Evolutionary conservation across 2,113 vertebrate genomes (phyloP).

Genomic region (Ceyx margarethae): DNA sequence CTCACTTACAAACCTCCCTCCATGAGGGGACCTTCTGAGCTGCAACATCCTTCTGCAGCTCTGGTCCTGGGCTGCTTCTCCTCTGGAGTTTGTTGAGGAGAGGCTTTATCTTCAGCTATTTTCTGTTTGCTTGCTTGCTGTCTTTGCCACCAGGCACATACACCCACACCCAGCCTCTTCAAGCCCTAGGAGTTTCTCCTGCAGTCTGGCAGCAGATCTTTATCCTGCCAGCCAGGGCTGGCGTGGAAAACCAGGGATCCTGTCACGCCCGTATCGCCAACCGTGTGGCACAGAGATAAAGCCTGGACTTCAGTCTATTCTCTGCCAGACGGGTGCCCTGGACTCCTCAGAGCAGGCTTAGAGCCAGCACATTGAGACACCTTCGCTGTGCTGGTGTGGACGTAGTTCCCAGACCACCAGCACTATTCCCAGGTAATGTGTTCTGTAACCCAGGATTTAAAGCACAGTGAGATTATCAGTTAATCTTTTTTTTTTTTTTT

Average conservation of each 20-base stretch:
- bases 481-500: too few relatives aligned
- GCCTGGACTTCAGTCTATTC: neutral
- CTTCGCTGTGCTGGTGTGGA: rapidly evolving
- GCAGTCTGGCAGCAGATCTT: neutral
- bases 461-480: neutral
- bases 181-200: neutral
- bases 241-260: neutral
- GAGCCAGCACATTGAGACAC: rapidly evolving
- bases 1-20: neutral
- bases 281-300: rapidly evolving
- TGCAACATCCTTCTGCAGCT: neutral
- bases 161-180: neutral
- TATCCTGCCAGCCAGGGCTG: rapidly evolving
- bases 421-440: neutral
- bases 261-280: rapidly evolving
- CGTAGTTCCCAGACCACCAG: neutral
- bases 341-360: neutral
- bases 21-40: neutral
- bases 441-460: neutral
- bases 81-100: neutral
- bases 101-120: neutral
- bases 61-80: neutral
- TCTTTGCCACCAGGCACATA: rapidly evolving
- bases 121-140: neutral
- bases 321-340: neutral